These are phyloP conservation scores for Grus americana DNA, from an alignment of 2,113 vertebrate species.

Conservation along the genomic window DNA sequence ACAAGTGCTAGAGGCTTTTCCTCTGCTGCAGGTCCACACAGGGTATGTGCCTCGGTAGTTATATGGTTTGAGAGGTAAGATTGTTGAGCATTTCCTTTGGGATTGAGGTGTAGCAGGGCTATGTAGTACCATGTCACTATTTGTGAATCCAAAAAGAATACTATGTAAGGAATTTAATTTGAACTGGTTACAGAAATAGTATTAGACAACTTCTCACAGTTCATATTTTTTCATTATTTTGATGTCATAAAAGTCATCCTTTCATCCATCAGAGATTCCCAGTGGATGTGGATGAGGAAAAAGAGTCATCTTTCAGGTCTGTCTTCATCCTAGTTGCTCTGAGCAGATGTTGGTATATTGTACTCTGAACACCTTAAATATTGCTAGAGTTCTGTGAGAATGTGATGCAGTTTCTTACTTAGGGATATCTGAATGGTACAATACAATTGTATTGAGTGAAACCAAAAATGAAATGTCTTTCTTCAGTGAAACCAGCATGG, in stretches of 20 bases:
- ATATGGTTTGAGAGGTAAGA: not conserved
- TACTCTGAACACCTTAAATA: not conserved
- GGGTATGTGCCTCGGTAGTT: not conserved
- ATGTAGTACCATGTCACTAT: not conserved
- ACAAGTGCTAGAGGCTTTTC: not conserved
- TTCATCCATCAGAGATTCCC: not conserved
- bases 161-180: not conserved
- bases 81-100: not conserved
- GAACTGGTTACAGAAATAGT: not conserved
- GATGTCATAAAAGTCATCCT: not conserved
- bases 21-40: not conserved
- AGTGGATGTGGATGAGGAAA: not conserved
- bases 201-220: not conserved
- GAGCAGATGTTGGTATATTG: not conserved
- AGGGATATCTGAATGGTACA: not conserved
- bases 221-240: conserved; percentile 18
- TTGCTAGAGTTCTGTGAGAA: not conserved
- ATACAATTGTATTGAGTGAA: not conserved
- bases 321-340: not conserved
- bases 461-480: not conserved
- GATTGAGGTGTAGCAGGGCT: not conserved
- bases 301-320: not conserved
- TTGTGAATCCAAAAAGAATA: not conserved
- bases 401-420: not conserved
- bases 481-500: not conserved